Evolutionary conservation across 2,797 vertebrate species (phyloP).

Genomic region (Botia kubotai): DNA sequence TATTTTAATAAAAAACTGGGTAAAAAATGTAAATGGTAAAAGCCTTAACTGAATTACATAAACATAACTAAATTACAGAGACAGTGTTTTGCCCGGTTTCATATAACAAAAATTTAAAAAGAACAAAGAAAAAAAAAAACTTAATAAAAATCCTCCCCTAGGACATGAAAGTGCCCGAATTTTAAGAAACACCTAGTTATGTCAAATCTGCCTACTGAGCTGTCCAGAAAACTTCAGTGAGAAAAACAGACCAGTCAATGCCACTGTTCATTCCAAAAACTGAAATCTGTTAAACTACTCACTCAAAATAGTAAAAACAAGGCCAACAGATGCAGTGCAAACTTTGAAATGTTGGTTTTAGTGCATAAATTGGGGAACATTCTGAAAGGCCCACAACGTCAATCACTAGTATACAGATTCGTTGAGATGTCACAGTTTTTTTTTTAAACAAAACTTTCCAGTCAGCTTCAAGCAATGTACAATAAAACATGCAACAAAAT

Average conservation of each 20-base stretch:
- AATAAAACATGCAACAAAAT: no score
- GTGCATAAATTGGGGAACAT: neutral
- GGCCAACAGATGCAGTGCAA: neutral
- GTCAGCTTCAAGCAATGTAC: no score
- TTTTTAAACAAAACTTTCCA: no score
- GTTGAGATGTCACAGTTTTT: no score
- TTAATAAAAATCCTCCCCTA: neutral
- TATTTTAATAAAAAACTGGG: no score
- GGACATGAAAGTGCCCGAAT: neutral
- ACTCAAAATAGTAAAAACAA: neutral
- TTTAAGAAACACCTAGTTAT: neutral
- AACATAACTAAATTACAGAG: no score
- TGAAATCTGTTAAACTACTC: conserved; percentile 5
- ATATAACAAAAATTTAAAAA: neutral
- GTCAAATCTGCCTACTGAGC: conserved; percentile 2
- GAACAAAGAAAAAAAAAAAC: neutral
- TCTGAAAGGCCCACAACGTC: neutral
- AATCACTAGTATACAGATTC: neutral
- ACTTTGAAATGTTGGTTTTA: conserved; percentile 26
- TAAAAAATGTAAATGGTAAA: no score
- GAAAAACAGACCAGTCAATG: conserved; percentile 30
- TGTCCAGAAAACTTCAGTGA: conserved; percentile 13
- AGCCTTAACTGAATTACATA: no score
- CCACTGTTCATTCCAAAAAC: conserved; percentile 3
- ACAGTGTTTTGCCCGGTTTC: no score